Base-by-base conservation (phyloP, 2,888 invertebrate species). In the Acleris cristana region DNA sequence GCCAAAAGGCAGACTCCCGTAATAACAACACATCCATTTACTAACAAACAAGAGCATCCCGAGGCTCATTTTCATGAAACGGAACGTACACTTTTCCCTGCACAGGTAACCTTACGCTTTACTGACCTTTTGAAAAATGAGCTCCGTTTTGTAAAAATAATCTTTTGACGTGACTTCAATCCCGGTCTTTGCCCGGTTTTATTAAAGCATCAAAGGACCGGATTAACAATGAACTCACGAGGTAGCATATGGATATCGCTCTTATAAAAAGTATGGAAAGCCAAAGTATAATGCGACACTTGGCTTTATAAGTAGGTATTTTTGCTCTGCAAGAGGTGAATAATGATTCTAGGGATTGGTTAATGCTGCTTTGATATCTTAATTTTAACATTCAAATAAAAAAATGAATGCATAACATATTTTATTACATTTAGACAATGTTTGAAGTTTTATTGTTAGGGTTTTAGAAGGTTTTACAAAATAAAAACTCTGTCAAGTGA, bases 81-180 rank as follows among this genome's bases (percentile, higher is more conserved):
- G 18, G 18, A 18, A n/a, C 48, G 18, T 48, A 34, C 34, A 18
- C 12, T 56, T 14, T 23, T 40, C 21, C 44, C 21, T 44, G n/a
- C 16, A 52, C 55, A 64, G 61, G 62, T 23, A 30, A 7, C 19
- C 6, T 1, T 19, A 48, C 48, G 62, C 55, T 34, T 21, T 54
- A 34, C 19, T 21, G 62, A 48, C 23, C 56, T 56, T 51, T 55
- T 49, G 40, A 63, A 63, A 63, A 63, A 63, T 63, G 55, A 63
- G 63, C 55, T 49, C 58, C n/a, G 45, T 16, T 53, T 63, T 49
- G 40, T 34, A 40, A 49, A 63, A 63, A 63, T 63, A 55, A 63
- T 63, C 63, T 56, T 63, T 63, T 56, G 63, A 56, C 40, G 63
- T 51, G 34, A 62, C 40, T 56, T 55, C 63, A 63, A 23, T 56